Percentiles rank a stretch among this genome's conserved stretches.
Evolutionary conservation across 2,113 vertebrate species (phyloP).

Genomic region (Xiphophorus maculatus): DNA sequence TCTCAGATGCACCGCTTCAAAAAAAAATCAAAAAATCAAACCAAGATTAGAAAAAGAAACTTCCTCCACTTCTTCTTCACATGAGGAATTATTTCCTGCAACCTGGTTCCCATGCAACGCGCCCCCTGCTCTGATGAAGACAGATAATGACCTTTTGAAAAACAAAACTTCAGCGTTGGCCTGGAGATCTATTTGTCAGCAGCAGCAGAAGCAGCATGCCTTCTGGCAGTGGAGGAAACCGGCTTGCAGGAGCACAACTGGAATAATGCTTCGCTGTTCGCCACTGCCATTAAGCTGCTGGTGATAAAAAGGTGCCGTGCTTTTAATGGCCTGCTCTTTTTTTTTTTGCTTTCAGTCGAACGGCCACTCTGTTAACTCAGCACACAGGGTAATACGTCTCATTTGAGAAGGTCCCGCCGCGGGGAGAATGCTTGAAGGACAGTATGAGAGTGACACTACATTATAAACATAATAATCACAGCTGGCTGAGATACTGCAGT

Average conservation of each 20-base stretch:
- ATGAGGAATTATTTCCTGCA: conserved; percentile 23
- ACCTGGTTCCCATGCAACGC: conserved; percentile 23
- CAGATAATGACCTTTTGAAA: conserved; percentile 69
- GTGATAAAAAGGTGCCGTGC: conserved; percentile 74
- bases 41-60: background rate
- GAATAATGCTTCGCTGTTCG: conserved; percentile 68
- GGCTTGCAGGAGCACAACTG: conserved; percentile 45
- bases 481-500: conserved; percentile 69
- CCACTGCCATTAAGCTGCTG: conserved; percentile 67
- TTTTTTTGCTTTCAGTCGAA: conserved; percentile 27
- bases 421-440: conserved; percentile 73
- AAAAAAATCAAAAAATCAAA: conserved; percentile 34
- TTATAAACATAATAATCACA: conserved; percentile 78
- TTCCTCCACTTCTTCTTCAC: background rate
- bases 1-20: conserved; percentile 39
- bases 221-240: conserved; percentile 28
- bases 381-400: conserved; percentile 69
- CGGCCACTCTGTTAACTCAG: conserved; percentile 70
- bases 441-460: conserved; percentile 69
- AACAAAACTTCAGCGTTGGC: conserved; percentile 58
- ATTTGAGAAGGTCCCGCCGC: conserved; percentile 70
- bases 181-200: conserved; percentile 59
- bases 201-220: conserved; percentile 25
- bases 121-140: conserved; percentile 45
- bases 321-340: conserved; percentile 61